Base-by-base conservation (phyloP, 2,888 invertebrate species). In the Cephalotes varians region DNA sequence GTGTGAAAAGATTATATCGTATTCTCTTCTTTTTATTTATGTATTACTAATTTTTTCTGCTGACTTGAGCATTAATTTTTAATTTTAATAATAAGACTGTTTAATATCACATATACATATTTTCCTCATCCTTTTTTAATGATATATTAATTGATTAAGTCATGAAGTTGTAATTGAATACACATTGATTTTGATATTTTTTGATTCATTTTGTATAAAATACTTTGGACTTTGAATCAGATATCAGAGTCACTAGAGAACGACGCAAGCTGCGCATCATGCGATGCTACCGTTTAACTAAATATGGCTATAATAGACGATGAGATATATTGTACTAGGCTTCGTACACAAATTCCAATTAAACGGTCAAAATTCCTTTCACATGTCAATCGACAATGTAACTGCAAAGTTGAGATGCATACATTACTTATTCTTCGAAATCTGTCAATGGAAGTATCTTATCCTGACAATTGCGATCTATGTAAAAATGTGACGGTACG, bases 281-380 rank as follows among this genome's bases (percentile, higher is more conserved):
- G 37, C 37, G 76, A 67, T 56, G 21, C 54, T 54, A 69, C 40
- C 69, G 31, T 54, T 40, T n/a, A 21, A 10, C 49, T 64, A 74
- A 69, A 31, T 54, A 56, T 21, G 40, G 18, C 12, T 77, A 54
- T 69, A 69, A 51, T 51, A 21, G 40, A 40, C 54, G 54, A 54
- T 40, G 67, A 69, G 54, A 69, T 34, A 73, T 60, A n/a, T 28
- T 67, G 15, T 21, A n/a, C 51, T 51, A 31, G 18, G 28, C 54
- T 67, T 67, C 54, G 40, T 31, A 31, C 51, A 69, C 54, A 77
- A 69, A 77, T 77, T 77, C 76, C 76, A 77, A 77, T 77, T 77
- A 77, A 77, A 77, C 67, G 76, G 21, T 40, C 40, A 67, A 67
- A 67, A 77, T 77, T 77, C 76, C 76, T 77, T 77, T 67, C 54